phyloP scores from a whole-genome alignment of 2,888 invertebrate species.

The Plagodis pulveraria region DNA sequence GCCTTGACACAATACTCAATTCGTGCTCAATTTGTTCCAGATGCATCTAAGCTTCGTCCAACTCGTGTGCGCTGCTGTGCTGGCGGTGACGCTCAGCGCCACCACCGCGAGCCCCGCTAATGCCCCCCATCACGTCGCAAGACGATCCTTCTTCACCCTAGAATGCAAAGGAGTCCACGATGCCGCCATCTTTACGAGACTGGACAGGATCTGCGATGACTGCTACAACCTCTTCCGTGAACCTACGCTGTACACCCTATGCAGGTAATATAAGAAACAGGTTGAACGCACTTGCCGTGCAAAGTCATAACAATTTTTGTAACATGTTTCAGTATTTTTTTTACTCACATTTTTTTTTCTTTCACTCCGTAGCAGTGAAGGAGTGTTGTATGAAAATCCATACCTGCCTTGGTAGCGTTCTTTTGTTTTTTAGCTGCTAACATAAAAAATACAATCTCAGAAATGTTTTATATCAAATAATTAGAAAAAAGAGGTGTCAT shows the following conservation, averaged over 20 bases:
- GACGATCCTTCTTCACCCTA: slow-evolving; percentile 95
- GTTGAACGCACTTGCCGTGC: not conserved
- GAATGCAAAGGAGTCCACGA: slow-evolving; percentile 97
- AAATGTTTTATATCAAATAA: no score
- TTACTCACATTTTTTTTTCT: no score
- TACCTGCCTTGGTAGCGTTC: no score
- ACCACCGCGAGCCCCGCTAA: slow-evolving; percentile 70
- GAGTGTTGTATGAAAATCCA: slow-evolving; percentile 25
- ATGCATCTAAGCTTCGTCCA: slow-evolving; percentile 83
- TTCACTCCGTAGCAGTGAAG: no score
- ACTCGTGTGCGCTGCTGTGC: slow-evolving; percentile 78
- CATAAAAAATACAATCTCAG: no score
- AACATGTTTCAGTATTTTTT: slow-evolving; percentile 49
- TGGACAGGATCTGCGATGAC: slow-evolving; percentile 96
- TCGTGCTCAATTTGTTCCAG: slow-evolving; percentile 51
- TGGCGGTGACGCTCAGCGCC: slow-evolving; percentile 72
- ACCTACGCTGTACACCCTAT: slow-evolving; percentile 92
- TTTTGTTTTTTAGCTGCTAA: no score
- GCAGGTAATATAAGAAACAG: slow-evolving; percentile 86
- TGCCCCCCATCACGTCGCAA: slow-evolving; percentile 90
- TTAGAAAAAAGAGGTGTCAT: no score
- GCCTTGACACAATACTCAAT: slow-evolving; percentile 21
- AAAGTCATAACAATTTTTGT: slow-evolving; percentile 29
- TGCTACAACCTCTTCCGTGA: slow-evolving; percentile 96
- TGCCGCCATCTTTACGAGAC: slow-evolving; percentile 94